These are phyloP conservation scores for Drosophila fuyamai DNA, from an alignment of 1,140 invertebrate species.

Conservation along the genomic window DNA sequence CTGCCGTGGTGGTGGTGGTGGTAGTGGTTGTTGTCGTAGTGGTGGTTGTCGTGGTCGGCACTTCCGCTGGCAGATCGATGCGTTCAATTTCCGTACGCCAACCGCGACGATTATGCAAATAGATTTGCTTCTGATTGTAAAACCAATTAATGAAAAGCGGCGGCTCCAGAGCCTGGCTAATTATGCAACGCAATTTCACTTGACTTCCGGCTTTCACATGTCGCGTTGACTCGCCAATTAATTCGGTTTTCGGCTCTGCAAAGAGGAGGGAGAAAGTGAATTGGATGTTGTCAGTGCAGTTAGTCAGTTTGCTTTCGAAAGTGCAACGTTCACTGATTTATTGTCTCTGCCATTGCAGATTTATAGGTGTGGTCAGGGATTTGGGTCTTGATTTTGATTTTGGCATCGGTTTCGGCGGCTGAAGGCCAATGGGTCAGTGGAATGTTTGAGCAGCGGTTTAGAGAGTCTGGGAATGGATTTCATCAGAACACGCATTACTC, in stretches of 20 bases:
- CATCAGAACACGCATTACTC: background rate
- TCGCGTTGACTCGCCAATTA: slow-evolving; percentile 86
- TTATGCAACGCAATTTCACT: slow-evolving; percentile 87
- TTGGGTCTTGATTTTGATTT: slow-evolving; percentile 22
- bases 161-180: slow-evolving; percentile 87
- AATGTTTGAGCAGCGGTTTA: slow-evolving; percentile 7
- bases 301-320: slow-evolving; percentile 37
- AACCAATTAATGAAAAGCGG: slow-evolving; percentile 88
- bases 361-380: slow-evolving; percentile 51
- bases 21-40: slow-evolving; percentile 41
- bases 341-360: slow-evolving; percentile 57
- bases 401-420: slow-evolving; percentile 14
- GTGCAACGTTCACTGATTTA: slow-evolving; percentile 70
- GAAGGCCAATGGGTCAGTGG: slow-evolving; percentile 37
- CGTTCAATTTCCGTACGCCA: slow-evolving; percentile 84
- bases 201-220: slow-evolving; percentile 88
- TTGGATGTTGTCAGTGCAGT: slow-evolving; percentile 4
- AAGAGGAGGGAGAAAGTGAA: slow-evolving; percentile 26
- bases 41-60: slow-evolving; percentile 59
- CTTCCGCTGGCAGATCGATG: slow-evolving; percentile 78
- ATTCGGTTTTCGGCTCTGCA: slow-evolving; percentile 87
- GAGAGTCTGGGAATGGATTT: background rate
- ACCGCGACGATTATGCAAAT: slow-evolving; percentile 83
- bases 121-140: slow-evolving; percentile 85
- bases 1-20: slow-evolving; percentile 4